These are phyloP conservation scores for Amphipyra tragopoginis DNA, from an alignment of 2,888 invertebrate species.

Conservation along the genomic window DNA sequence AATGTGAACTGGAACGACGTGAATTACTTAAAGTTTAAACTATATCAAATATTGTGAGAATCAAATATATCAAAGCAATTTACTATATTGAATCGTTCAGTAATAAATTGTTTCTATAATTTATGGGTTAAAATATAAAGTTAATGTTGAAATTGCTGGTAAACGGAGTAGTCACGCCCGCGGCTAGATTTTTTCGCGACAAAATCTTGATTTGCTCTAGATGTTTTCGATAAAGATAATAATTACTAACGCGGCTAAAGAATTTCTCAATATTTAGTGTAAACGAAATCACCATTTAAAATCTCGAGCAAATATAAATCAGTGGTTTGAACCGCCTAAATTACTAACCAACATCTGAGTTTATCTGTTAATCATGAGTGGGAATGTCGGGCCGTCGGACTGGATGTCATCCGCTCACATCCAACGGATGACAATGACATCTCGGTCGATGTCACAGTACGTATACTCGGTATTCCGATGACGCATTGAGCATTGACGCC, in stretches of 20 bases:
- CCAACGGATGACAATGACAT: constrained; percentile 50
- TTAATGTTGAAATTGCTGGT: constrained; percentile 54
- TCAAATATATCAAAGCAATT: constrained; percentile 53
- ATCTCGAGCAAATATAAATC: constrained; percentile 4
- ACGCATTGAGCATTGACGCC: constrained; percentile 63
- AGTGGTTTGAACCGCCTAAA: neutral
- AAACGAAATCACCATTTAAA: constrained; percentile 1
- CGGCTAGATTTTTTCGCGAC: constrained; percentile 46
- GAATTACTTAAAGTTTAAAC: constrained; percentile 48
- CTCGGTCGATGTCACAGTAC: constrained; percentile 40
- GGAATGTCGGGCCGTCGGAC: constrained; percentile 62
- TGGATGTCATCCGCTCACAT: constrained; percentile 69
- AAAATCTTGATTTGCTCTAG: constrained; percentile 54
- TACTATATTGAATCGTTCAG: constrained; percentile 55
- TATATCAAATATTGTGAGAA: constrained; percentile 47
- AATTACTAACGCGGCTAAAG: neutral
- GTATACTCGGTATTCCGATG: constrained; percentile 34
- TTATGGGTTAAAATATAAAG: constrained; percentile 55
- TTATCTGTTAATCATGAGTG: constrained; percentile 77
- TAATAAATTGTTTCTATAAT: constrained; percentile 55
- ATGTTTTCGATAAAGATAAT: constrained; percentile 42
- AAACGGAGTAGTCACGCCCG: constrained; percentile 50
- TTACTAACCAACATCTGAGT: constrained; percentile 60
- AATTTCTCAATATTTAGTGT: constrained; percentile 29
- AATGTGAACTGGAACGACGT: constrained; percentile 52